Conservation (phyloP, 2,113 vertebrate genomes). For the Paraplagusia blochii region DNA sequence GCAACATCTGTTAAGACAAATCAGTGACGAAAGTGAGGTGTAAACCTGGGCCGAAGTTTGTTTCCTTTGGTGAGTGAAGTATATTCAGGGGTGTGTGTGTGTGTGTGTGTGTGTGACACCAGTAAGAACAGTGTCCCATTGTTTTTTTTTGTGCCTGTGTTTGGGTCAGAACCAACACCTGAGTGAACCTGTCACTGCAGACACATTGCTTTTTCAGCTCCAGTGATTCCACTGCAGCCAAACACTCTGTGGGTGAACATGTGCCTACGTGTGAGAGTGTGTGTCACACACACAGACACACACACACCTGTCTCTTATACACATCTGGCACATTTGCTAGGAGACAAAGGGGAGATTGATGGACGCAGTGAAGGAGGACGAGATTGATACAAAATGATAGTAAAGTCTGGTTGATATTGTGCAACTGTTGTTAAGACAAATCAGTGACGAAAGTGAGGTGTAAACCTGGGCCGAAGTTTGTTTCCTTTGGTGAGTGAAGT, state of each 20-base stretch:
- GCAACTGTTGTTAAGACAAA: background rate
- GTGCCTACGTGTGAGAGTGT: slow-evolving; percentile 3
- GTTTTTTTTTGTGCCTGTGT: slow-evolving; percentile 56
- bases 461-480: slow-evolving; percentile 26
- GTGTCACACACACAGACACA: no score
- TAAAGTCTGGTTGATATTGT: no score
- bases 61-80: slow-evolving; percentile 14
- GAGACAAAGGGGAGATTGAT: no score
- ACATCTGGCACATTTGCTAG: no score
- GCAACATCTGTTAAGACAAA: background rate
- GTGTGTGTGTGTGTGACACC: slow-evolving; percentile 31
- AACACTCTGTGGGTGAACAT: slow-evolving; percentile 42
- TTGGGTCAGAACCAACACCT: slow-evolving; percentile 68
- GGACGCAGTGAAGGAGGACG: no score
- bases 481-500: slow-evolving; percentile 14
- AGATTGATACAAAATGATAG: no score
- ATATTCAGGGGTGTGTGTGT: slow-evolving; percentile 14
- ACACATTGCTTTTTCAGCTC: slow-evolving; percentile 75
- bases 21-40: slow-evolving; percentile 7
- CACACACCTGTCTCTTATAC: no score
- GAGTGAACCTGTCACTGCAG: slow-evolving; percentile 75
- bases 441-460: slow-evolving; percentile 7
- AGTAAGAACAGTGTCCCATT: slow-evolving; percentile 58
- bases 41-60: slow-evolving; percentile 26
- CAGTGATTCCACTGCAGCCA: slow-evolving; percentile 66